Conservation (phyloP, 1,140 invertebrate genomes). For the Thereuonema tuberculata region DNA sequence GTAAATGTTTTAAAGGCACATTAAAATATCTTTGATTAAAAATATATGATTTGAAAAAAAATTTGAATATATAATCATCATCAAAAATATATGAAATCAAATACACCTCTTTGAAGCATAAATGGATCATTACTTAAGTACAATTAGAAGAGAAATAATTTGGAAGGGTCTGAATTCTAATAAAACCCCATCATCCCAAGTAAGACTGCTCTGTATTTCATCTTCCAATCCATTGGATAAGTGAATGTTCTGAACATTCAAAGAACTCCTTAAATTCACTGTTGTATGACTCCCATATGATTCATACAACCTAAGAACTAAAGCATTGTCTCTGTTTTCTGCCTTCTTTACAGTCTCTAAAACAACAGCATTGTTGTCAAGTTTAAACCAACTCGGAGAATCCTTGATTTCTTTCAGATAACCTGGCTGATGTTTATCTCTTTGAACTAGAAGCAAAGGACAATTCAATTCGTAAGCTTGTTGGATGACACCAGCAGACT, state of each 20-base stretch:
- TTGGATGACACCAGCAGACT: constrained; percentile 31
- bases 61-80: too few species aligned
- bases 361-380: constrained; percentile 23
- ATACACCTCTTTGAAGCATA: too few species aligned
- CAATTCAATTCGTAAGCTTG: constrained; percentile 31
- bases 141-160: too few species aligned
- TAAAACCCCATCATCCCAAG: too few species aligned
- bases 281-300: not conserved
- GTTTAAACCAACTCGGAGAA: constrained; percentile 2
- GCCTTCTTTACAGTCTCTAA: constrained; percentile 31
- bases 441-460: constrained; percentile 17
- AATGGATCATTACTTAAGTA: too few species aligned
- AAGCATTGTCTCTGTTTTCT: constrained; percentile 7
- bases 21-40: too few species aligned
- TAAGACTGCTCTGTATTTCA: not conserved
- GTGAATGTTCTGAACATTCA: not conserved
- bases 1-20: too few species aligned
- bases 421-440: not conserved
- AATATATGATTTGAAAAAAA: too few species aligned
- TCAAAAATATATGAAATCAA: too few species aligned
- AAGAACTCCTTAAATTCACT: not conserved
- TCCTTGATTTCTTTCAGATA: not conserved
- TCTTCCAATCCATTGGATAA: not conserved
- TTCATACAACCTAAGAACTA: not conserved
- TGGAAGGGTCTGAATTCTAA: too few species aligned